A percentile compares a stretch with the other conserved stretches of the same genome.
Conservation (phyloP, 2,888 invertebrate genomes). For the Idaea dimidiata region DNA sequence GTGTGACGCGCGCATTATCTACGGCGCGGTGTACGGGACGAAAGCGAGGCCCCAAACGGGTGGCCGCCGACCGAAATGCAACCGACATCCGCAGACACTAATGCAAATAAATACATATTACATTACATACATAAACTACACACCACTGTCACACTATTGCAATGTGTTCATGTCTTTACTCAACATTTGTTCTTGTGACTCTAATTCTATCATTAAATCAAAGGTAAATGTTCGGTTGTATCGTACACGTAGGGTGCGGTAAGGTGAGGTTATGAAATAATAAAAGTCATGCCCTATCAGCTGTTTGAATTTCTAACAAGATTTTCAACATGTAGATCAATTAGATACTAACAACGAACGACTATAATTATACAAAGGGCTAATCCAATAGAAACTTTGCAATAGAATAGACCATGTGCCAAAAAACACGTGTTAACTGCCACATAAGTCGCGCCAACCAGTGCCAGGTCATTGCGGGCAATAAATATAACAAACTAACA, state of each 20-base stretch:
- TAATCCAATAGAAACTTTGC: not conserved
- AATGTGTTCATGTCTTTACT: slow-evolving; percentile 14
- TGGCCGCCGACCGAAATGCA: slow-evolving; percentile 63
- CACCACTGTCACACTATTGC: slow-evolving; percentile 4
- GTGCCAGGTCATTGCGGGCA: not conserved
- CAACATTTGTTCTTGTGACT: slow-evolving; percentile 12
- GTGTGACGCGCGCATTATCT: slow-evolving; percentile 49
- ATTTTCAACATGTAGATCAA: not conserved
- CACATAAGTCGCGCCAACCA: not conserved
- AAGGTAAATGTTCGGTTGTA: not conserved
- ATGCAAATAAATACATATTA: slow-evolving; percentile 28
- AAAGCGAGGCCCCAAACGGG: slow-evolving; percentile 42
- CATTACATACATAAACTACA: slow-evolving; percentile 15
- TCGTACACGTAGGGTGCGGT: not conserved
- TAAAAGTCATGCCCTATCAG: not conserved
- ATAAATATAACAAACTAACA: not conserved
- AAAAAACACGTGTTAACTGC: not conserved
- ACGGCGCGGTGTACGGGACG: slow-evolving; percentile 57
- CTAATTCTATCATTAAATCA: slow-evolving; percentile 2
- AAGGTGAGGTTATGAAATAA: not conserved
- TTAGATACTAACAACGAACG: not conserved
- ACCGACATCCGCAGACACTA: slow-evolving; percentile 34
- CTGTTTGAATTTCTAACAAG: not conserved
- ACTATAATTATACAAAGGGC: too few species aligned
- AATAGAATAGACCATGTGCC: not conserved